These are phyloP conservation scores for Zhuqinia jingwanae DNA, from an alignment of 2,888 invertebrate species.

Conservation along the genomic window DNA sequence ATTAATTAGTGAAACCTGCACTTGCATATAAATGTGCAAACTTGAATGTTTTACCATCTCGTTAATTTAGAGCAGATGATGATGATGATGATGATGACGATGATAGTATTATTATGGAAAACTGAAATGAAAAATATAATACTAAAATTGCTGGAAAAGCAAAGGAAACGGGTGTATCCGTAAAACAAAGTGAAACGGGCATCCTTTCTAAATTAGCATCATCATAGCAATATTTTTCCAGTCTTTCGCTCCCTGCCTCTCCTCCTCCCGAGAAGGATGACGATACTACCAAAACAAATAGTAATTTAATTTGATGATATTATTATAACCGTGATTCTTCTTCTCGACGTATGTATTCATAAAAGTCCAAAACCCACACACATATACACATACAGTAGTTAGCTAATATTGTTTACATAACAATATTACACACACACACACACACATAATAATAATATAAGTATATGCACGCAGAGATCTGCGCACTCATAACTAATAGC, in stretches of 20 bases:
- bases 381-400: neutral
- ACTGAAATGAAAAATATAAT: no score
- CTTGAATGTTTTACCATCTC: neutral
- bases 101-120: no score
- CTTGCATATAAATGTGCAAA: neutral
- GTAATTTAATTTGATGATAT: conserved; percentile 38
- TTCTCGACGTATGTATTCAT: conserved; percentile 38
- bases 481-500: no score
- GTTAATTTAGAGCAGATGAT: no score
- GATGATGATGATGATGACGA: neutral
- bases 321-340: neutral
- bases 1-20: no score
- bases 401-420: conserved; percentile 28
- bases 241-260: neutral
- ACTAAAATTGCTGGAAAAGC: no score
- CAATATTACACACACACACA: neutral
- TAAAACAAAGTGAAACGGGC: no score
- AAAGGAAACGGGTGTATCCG: no score
- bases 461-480: no score
- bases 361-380: conserved; percentile 41
- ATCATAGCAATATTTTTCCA: conserved; percentile 8
- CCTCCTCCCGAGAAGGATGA: neutral
- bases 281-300: conserved; percentile 7
- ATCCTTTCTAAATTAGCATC: no score
- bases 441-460: no score